Base-by-base conservation (phyloP, 2,888 invertebrate species). In the Galerucella calmariensis region DNA sequence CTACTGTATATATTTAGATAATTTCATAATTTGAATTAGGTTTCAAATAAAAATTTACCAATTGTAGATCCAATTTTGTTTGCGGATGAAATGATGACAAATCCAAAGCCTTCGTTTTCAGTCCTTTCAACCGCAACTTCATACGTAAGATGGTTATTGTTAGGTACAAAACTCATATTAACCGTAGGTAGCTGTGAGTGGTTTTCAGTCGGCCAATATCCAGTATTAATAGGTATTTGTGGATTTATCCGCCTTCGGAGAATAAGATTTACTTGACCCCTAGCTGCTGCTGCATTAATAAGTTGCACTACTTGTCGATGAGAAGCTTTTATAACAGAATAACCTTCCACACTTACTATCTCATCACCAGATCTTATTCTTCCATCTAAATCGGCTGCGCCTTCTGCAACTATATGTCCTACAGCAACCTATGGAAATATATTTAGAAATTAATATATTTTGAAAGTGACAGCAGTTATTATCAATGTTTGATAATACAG, bases 101-200 rank as follows among this genome's bases (percentile, higher is more conserved):
- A 99, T 12, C 99, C 99, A 87, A 99, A 99, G 5, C 99, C 99
- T 88, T 99, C 99, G 79, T 94, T 95, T 84, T 98, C 97, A 85
- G 92, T 92, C 68, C 98, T 90, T 76, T 94, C 94, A 1, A 99
- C 95, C 1, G 95, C 94, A 5, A 99, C 97, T 88, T 98, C 97
- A 84, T 97, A 97, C 0, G 97, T 96, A 89, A 91, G 82, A 58
- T 77, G 79, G 8, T 81, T 79, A 58, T 46, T 80, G 73, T 80
- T 72, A 72, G 81, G 67, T 24, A 81, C 78, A 24, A 81, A 68
- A 53, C 79, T 79, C 67, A 53, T 75, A 48, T 74, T 3, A 86
- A 86, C 72, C 8, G 53, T 66, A 61, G 73, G 67, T 12, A 77
- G 75, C 24, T 81, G 79, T 9, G 81, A 78, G 11, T 78, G 75